Evolutionary conservation across 1,140 invertebrate genomes (phyloP).

Genomic region (Caenorhabditis inopinata): DNA sequence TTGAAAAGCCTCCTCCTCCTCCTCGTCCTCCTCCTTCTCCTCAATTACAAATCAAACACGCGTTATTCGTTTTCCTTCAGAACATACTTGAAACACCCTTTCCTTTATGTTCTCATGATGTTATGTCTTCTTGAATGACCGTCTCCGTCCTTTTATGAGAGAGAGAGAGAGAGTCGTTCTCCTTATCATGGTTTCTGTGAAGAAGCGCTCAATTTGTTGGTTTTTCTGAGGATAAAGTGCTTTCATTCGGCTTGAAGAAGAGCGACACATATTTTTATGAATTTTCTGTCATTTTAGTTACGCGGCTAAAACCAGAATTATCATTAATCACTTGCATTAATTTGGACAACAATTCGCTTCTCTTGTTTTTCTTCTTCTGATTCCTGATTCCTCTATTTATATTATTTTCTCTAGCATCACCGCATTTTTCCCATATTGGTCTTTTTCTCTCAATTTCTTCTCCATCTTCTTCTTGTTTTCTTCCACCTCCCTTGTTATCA

Average conservation of each 20-base stretch:
- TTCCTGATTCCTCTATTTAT: neutral
- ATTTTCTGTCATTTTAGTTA: neutral
- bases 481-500: neutral
- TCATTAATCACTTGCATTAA: conserved; percentile 3
- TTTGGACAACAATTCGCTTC: neutral
- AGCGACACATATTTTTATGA: neutral
- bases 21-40: neutral
- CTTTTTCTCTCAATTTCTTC: too few species aligned
- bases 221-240: too few species aligned
- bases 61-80: neutral
- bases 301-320: conserved; percentile 19
- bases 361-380: neutral
- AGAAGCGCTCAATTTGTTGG: too few species aligned
- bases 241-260: neutral
- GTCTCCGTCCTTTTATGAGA: neutral
- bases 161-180: too few species aligned
- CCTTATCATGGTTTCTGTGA: too few species aligned
- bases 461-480: neutral
- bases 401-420: neutral
- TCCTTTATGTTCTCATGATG: neutral
- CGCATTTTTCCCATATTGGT: too few species aligned
- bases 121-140: neutral
- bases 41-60: conserved; percentile 28
- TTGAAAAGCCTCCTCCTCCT: too few species aligned
- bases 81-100: conserved; percentile 22